Evolutionary conservation across 2,797 vertebrate species (phyloP).

Genomic region (Enteromius paludinosus): DNA sequence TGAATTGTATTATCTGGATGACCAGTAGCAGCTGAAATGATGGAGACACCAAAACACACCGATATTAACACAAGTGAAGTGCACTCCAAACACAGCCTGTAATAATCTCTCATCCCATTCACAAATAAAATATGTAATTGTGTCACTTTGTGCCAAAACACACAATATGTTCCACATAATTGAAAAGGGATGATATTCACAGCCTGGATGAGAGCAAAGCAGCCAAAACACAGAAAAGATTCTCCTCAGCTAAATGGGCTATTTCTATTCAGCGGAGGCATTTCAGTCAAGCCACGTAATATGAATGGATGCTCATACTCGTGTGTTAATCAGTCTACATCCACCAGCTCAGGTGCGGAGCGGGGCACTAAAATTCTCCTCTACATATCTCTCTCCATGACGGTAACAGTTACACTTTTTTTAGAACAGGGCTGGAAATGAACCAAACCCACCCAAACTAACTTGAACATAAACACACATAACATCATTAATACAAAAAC

Average conservation of each 20-base stretch:
- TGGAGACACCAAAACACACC: not conserved
- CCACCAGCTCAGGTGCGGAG: conserved; percentile 25
- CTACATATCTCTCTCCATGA: too few species aligned
- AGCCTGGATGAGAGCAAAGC: not conserved
- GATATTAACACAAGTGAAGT: conserved; percentile 13
- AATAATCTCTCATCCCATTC: conserved; percentile 35
- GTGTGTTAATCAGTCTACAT: conserved; percentile 34
- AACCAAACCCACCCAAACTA: too few species aligned
- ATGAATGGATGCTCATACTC: conserved; percentile 33
- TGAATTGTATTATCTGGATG: conserved; percentile 15
- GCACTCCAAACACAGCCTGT: not conserved
- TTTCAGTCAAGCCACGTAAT: conserved; percentile 5
- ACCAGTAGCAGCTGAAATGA: not conserved
- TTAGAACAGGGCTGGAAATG: too few species aligned
- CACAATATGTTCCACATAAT: conserved; percentile 44
- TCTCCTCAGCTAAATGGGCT: not conserved
- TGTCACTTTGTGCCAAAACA: conserved; percentile 44
- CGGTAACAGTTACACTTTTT: too few species aligned
- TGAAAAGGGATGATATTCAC: conserved; percentile 28
- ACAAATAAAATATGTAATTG: conserved; percentile 41
- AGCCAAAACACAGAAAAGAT: conserved; percentile 17
- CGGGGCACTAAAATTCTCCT: too few species aligned
- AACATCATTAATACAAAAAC: too few species aligned
- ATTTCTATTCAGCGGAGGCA: not conserved
- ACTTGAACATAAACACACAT: too few species aligned